Evolutionary conservation across 2,113 vertebrate genomes (phyloP), one percentile per base, ranked within the genome.

Genomic region (Anas platyrhynchos): DNA sequence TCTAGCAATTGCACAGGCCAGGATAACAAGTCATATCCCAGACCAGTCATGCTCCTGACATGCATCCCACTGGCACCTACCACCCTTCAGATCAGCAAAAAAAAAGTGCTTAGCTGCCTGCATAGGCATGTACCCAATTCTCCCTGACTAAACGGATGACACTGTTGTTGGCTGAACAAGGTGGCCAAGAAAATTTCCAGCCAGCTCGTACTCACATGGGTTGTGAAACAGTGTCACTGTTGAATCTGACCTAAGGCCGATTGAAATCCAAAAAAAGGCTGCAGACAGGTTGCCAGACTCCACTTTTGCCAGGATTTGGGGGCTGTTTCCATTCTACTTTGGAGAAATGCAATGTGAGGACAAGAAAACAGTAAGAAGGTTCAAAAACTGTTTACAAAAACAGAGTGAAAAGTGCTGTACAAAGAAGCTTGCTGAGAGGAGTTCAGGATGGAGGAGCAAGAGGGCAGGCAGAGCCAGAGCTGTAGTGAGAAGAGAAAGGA

Each of bases 141-240:
- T 86, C 46, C 59, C 83, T 52, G 76, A 88, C 81, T 89, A 82
- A 91, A 92, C 62, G 66, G 83, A 88, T 92, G 88, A 56, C 41
- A 26, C 26, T 11, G 5, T 12, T 59, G 16, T 44, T 92, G 89
- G 56, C 86, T 84, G 48, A 78, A n/a, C 9, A 58, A 9, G 67
- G 41, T 59, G 58, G 84, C 71, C 91, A 91, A 92, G 56, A 73
- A 7, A 66, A 84, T 58, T 92, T 86, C 61, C 52, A 82, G 61
- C 29, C 54, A 86, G 67, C 18, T 38, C 1, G 2, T 38, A 50
- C 58, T 76, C 84, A 66, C 7, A 4, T 2, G 25, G 31, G 25
- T 43, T 86, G 68, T 54, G 91, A 93, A 93, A 66, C 41, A 72
- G 48, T 11, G 14, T 44, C 36, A 31, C 66, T 74, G 69, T 43